Evolutionary conservation across 2,797 vertebrate species (phyloP).

Genomic region (Protonibea diacanthus): DNA sequence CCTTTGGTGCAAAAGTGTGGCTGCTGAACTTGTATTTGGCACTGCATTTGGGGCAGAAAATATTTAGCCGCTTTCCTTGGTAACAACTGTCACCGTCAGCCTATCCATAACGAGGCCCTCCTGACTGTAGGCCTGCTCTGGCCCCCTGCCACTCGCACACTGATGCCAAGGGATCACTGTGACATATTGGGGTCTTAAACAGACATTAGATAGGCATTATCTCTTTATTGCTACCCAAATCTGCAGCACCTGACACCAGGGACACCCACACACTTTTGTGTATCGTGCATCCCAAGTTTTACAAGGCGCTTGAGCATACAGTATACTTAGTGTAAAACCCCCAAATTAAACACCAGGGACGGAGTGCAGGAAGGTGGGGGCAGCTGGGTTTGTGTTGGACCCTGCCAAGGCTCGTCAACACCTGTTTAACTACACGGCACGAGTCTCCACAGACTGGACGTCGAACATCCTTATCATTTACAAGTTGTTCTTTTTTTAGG

Average conservation of each 20-base stretch:
- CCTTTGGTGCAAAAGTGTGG: fast-evolving
- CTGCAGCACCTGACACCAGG: slow-evolving; percentile 35
- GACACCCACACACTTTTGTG: slow-evolving; percentile 11
- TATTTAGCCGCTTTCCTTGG: slow-evolving; percentile 28
- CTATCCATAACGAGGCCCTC: slow-evolving; percentile 14
- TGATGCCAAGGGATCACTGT: slow-evolving; percentile 51
- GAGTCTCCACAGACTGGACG: not conserved
- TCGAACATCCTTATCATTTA: slow-evolving; percentile 6
- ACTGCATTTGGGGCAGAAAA: slow-evolving; percentile 1
- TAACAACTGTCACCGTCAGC: slow-evolving; percentile 48
- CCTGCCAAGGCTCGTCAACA: slow-evolving; percentile 25
- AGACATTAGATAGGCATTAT: slow-evolving; percentile 48
- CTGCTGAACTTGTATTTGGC: slow-evolving; percentile 13
- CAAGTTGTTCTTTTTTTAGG: not conserved
- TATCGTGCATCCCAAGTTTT: slow-evolving; percentile 13
- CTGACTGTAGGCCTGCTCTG: slow-evolving; percentile 26
- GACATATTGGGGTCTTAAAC: slow-evolving; percentile 50
- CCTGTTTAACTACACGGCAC: slow-evolving; percentile 22
- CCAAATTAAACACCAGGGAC: slow-evolving; percentile 26
- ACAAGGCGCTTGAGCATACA: slow-evolving; percentile 13
- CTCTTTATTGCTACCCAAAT: slow-evolving; percentile 18
- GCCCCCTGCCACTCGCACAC: slow-evolving; percentile 31
- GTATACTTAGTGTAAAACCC: slow-evolving; percentile 16
- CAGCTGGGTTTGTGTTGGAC: slow-evolving; percentile 13
- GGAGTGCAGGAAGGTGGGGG: not conserved